phyloP scores from a whole-genome alignment of 2,888 invertebrate species.

The Portevinia maculata region DNA sequence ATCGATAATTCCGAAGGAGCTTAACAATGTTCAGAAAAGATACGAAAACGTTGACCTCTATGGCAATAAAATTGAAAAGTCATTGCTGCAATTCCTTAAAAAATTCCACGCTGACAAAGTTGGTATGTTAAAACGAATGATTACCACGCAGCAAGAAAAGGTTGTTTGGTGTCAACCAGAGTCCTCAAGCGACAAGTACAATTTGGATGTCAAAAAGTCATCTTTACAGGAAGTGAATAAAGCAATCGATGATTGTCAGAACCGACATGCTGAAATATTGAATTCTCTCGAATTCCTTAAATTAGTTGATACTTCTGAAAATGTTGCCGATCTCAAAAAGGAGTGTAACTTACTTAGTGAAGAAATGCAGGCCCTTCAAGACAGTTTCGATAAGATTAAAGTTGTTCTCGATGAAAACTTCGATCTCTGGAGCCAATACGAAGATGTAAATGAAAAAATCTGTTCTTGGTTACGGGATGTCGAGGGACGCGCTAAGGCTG shows the following conservation, averaged over 20 bases:
- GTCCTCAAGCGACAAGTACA: slow-evolving; percentile 94
- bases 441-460: slow-evolving; percentile 89
- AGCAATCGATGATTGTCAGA: slow-evolving; percentile 88
- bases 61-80: slow-evolving; percentile 91
- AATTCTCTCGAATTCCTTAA: slow-evolving; percentile 88
- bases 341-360: slow-evolving; percentile 88
- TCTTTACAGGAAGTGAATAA: slow-evolving; percentile 90
- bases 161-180: slow-evolving; percentile 96
- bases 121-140: slow-evolving; percentile 90
- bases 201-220: slow-evolving; percentile 94
- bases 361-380: slow-evolving; percentile 88
- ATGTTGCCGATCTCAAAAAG: slow-evolving; percentile 86
- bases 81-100: slow-evolving; percentile 91
- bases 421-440: slow-evolving; percentile 91
- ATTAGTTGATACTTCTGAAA: slow-evolving; percentile 89
- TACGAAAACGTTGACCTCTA: slow-evolving; percentile 91
- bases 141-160: slow-evolving; percentile 93
- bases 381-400: slow-evolving; percentile 88
- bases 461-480: slow-evolving; percentile 91
- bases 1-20: slow-evolving; percentile 91
- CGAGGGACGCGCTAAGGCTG: slow-evolving; percentile 89
- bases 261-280: slow-evolving; percentile 87
- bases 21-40: slow-evolving; percentile 92
- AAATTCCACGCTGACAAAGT: slow-evolving; percentile 94
- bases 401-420: slow-evolving; percentile 87